Percentiles rank a stretch among this genome's conserved stretches.
These are phyloP conservation scores for Lytechinus variegatus DNA, from an alignment of 35 echinoderm and acorn worm species.

Conservation along the genomic window DNA sequence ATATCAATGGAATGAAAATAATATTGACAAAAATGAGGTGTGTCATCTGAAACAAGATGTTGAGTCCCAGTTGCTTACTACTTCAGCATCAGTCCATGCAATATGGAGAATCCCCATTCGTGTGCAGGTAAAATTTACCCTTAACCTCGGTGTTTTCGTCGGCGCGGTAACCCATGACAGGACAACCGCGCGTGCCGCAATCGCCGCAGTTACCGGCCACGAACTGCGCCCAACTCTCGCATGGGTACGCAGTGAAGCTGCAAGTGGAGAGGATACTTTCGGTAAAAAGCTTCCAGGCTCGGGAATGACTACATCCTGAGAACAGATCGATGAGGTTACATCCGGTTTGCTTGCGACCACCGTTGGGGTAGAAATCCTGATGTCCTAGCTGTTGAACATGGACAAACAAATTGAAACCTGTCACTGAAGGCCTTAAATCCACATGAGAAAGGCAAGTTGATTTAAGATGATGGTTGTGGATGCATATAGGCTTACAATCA, in stretches of 20 bases:
- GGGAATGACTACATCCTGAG: conserved; percentile 57
- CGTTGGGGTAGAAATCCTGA: conserved; percentile 70
- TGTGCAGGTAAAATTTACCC: conserved; percentile 62
- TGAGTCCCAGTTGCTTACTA: background rate
- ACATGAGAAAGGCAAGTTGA: no score
- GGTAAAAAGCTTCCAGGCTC: conserved; percentile 49
- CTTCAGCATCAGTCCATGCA: conserved; percentile 1
- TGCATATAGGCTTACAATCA: no score
- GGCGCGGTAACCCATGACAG: conserved; percentile 67
- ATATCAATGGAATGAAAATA: no score
- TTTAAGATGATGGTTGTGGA: no score
- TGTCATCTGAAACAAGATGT: no score
- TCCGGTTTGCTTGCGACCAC: conserved; percentile 54
- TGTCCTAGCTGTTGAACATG: conserved; percentile 50
- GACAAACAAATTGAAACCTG: no score
- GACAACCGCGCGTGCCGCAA: conserved; percentile 41
- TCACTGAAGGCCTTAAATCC: no score
- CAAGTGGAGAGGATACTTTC: conserved; percentile 55
- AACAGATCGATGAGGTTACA: conserved; percentile 46
- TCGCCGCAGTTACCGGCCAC: conserved; percentile 1
- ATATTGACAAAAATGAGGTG: no score
- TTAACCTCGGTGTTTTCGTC: background rate
- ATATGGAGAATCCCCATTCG: conserved; percentile 57
- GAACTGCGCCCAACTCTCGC: conserved; percentile 60
- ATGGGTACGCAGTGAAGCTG: conserved; percentile 51